Evolutionary conservation across 1,140 invertebrate genomes (phyloP).

Genomic region (Rhopalosiphum padi): DNA sequence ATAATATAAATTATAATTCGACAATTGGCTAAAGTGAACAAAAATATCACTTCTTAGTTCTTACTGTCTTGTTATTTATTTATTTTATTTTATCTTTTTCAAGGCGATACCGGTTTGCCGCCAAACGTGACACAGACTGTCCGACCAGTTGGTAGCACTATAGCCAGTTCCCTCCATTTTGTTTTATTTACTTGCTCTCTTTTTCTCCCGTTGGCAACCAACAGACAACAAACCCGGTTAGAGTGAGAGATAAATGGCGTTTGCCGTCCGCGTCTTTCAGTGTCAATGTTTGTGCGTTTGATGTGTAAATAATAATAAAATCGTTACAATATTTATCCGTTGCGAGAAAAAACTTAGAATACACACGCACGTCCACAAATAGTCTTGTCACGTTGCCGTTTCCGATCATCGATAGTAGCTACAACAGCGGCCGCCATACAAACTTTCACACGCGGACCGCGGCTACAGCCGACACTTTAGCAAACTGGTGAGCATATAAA

Average conservation of each 20-base stretch:
- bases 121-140: neutral
- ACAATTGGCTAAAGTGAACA: neutral
- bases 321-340: neutral
- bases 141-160: constrained; percentile 8
- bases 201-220: constrained; percentile 18
- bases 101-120: neutral
- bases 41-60: neutral
- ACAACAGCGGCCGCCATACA: neutral
- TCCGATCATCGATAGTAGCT: neutral
- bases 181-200: constrained; percentile 30
- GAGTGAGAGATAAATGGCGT: constrained; percentile 53
- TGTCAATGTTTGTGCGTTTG: constrained; percentile 18
- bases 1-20: neutral
- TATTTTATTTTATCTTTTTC: neutral
- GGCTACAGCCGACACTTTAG: neutral
- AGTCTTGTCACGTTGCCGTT: neutral
- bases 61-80: neutral
- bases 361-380: neutral
- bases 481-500: constrained; percentile 10
- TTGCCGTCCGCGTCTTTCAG: neutral
- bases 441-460: neutral
- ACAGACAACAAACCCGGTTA: constrained; percentile 35
- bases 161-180: constrained; percentile 30
- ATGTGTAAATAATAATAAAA: neutral
- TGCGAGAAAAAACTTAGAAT: neutral